Evolutionary conservation across 2,797 vertebrate species (phyloP).

Genomic region (Manis javanica): DNA sequence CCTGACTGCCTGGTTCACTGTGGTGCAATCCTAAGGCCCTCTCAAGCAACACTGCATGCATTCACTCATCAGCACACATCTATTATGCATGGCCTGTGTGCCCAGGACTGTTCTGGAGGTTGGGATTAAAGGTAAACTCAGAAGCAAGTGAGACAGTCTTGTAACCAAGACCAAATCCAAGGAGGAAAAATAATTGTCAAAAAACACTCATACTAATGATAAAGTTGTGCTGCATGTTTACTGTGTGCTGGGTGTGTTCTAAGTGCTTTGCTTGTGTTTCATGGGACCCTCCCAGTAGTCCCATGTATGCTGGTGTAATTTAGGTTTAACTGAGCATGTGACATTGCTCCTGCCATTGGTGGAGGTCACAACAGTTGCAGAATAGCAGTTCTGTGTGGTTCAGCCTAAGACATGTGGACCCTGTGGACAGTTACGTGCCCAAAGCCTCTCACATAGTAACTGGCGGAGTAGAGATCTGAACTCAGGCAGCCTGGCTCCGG

Average conservation of each 20-base stretch:
- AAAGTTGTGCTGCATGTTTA: background rate
- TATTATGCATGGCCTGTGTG: background rate
- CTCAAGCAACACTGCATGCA: background rate
- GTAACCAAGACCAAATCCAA: background rate
- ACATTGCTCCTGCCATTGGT: background rate
- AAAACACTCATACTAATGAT: background rate
- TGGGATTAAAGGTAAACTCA: background rate
- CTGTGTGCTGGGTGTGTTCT: background rate
- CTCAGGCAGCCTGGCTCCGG: too few relatives aligned
- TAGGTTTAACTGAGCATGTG: background rate
- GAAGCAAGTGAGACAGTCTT: background rate
- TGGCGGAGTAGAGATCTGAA: background rate
- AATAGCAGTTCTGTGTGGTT: background rate
- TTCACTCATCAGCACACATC: background rate
- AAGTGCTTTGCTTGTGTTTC: background rate
- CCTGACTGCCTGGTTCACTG: background rate
- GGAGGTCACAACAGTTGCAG: background rate
- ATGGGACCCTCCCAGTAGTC: background rate
- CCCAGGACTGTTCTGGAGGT: background rate
- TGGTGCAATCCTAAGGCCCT: background rate
- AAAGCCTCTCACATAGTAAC: background rate
- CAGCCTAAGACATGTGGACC: background rate
- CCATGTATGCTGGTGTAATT: background rate
- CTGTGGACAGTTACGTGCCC: fast-evolving
- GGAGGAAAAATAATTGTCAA: background rate